Evolutionary conservation across 2,113 vertebrate genomes (phyloP), one percentile per base, ranked within the genome.

Genomic region (Pedionomus torquatus): DNA sequence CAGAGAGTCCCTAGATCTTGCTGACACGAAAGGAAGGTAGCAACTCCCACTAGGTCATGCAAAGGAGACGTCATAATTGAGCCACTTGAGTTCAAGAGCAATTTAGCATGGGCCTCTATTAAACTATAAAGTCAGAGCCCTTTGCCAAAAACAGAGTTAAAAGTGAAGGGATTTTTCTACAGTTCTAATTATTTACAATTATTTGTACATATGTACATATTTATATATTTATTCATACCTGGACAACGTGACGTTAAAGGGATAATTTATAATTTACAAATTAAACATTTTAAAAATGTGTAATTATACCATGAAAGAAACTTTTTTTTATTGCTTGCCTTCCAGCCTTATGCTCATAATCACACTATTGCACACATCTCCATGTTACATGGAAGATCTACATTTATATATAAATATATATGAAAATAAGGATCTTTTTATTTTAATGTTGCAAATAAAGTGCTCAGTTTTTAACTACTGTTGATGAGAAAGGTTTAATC

Each of bases 171-270:
- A 78, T 87, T 85, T 90, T 95, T 84, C 80, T 97, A 95, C 33
- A 96, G 55, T 92, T 90, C 78, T 83, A 93, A 15, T 98, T 98
- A 98, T 98, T 97, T 98, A 98, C 96, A 98, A 61, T 44, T 95
- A 77, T 85, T 95, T 97, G 91, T 98, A 98, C 96, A 98, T 98
- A 98, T 98, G 57, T 97, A 98, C 97, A 98, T 97, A 97, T 97
- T 97, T 98, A 98, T 97, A 98, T 93, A 97, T 95, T 85, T 96
- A 91, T 96, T 97, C 78, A 93, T 90, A 97, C n/a, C 82, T 87
- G 70, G 96, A 97, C 66, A 95, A 61, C 52, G 13, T 91, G 75
- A 91, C 12, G 26, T 80, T 92, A 81, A 93, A 82, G 71, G 92
- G 74, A 55, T 60, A 89, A 75, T 91, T 87, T 52, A 77, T 69